Base-by-base conservation (phyloP, 2,888 invertebrate species). In the Netelia inedita region DNA sequence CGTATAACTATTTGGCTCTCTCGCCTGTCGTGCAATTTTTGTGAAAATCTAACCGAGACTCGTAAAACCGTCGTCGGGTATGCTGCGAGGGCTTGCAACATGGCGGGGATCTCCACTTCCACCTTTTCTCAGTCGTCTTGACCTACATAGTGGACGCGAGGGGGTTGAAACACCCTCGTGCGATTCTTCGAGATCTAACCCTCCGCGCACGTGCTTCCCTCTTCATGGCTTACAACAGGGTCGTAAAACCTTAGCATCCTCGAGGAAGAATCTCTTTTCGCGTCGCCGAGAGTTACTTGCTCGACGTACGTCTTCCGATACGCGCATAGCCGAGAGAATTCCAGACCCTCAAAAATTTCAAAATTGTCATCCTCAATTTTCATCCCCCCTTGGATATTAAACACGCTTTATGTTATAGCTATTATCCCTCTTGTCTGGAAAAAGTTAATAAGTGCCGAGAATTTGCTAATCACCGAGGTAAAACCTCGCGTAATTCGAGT, bases 111-210 rank as follows among this genome's bases (percentile, higher is more conserved):
- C 50, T 11, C 21, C 10, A 35, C 69, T 72, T 19, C 23, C 41
- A 59, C 53, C 61, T 81, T 71, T 16, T 63, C 78, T 65, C 66
- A 78, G 81, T 86, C 84, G 84, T 87, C 79, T 85, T 86, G 87
- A 87, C 87, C 87, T 65, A 86, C 84, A 87, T 87, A 68, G 79
- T 73, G 53, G 53, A 35, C 35, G 35, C 35, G 35, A 35, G 6
- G 35, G 35, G 3, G 35, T 8, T 35, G 3, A 3, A 35, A 3
- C 35, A 3, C 35, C 35, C 14, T 66, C 19, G 66, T 11, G 6
- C 35, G 35, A 35, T 35, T 35, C 35, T 35, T 35, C 35, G 35
- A 35, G 35, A 35, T 35, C 35, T 6, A 6, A 35, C 35, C 35
- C 35, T 8, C 35, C 6, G 19, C n/a, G 35, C 11, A 61, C 50